phyloP scores from a whole-genome alignment of 2,797 vertebrate species.

The Hafferia zeledoni region DNA sequence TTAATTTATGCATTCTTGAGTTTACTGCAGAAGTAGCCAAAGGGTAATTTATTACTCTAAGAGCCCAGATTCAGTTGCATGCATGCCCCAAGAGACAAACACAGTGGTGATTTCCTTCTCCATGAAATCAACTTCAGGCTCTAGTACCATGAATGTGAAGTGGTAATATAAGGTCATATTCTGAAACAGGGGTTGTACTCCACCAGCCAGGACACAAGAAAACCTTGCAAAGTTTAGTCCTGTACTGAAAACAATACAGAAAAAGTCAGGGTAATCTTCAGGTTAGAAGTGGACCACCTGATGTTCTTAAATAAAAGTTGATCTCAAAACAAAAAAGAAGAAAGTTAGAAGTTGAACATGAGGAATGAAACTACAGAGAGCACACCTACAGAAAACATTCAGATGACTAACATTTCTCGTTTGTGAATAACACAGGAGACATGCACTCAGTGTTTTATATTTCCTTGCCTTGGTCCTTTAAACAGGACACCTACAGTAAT shows the following conservation, averaged over 20 bases:
- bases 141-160: neutral
- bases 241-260: neutral
- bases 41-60: conserved; percentile 52
- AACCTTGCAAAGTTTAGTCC: neutral
- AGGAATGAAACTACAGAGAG: neutral
- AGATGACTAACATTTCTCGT: neutral
- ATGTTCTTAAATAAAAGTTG: neutral
- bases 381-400: neutral
- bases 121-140: neutral
- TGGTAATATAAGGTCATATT: neutral
- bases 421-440: neutral
- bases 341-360: neutral
- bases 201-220: neutral
- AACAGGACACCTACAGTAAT: neutral
- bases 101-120: neutral
- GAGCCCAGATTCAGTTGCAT: conserved; percentile 1
- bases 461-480: neutral
- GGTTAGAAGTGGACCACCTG: neutral
- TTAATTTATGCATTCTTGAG: conserved; percentile 54
- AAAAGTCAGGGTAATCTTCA: neutral
- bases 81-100: neutral
- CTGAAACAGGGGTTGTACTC: neutral
- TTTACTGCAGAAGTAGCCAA: conserved; percentile 31
- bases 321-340: neutral
- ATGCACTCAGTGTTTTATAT: neutral